A percentile compares a stretch with the other conserved stretches of the same genome.
Conservation (phyloP, 2,888 invertebrate genomes). For the Phanerotoma sp. region DNA sequence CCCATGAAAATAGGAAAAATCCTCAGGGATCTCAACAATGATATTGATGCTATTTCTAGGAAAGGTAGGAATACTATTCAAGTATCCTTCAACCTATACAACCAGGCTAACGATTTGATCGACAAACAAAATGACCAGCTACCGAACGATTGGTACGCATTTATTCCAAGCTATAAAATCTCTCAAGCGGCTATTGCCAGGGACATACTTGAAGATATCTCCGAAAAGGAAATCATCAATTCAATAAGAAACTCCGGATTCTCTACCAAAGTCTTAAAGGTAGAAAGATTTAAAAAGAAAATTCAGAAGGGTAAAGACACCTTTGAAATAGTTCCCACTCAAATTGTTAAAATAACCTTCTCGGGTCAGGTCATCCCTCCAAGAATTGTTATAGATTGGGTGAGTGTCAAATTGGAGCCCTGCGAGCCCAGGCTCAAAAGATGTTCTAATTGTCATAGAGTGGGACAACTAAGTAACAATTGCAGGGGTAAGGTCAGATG, state of each 20-base stretch:
- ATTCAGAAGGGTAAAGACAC: not conserved
- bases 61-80: not conserved
- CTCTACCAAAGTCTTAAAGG: not conserved
- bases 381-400: not conserved
- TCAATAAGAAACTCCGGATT: not conserved
- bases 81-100: not conserved
- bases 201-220: not conserved
- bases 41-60: not conserved
- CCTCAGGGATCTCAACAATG: not conserved
- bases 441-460: not conserved
- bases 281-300: too few species aligned
- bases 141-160: not conserved
- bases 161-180: not conserved
- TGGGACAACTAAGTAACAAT: not conserved
- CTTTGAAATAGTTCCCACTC: not conserved
- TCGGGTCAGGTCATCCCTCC: not conserved
- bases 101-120: not conserved
- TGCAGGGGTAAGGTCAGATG: not conserved
- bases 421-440: not conserved
- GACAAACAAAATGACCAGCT: not conserved
- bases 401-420: not conserved
- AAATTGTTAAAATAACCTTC: not conserved
- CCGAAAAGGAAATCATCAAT: not conserved
- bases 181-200: not conserved
- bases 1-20: not conserved